Conservation (phyloP, 2,113 vertebrate genomes). For the Cyphomyrus plagiostoma region DNA sequence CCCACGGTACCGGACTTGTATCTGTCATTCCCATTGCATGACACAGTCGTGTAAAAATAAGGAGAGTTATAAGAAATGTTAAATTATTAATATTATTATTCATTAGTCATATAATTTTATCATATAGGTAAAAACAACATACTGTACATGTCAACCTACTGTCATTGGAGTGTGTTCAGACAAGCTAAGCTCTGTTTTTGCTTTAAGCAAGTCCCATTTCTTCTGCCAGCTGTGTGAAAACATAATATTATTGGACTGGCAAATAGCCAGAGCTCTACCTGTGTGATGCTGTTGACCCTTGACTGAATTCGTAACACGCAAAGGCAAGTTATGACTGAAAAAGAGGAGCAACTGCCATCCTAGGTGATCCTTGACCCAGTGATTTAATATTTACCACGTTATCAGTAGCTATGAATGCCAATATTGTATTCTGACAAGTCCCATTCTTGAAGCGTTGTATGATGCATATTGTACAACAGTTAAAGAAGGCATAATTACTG, state of each 20-base stretch:
- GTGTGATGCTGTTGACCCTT: not conserved
- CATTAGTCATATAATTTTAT: no score
- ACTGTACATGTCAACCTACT: not conserved
- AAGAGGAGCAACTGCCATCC: not conserved
- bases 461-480: no score
- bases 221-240: not conserved
- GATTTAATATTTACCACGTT: not conserved
- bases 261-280: not conserved
- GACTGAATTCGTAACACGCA: not conserved
- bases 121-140: not conserved
- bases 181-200: not conserved
- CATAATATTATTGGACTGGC: not conserved
- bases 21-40: no score
- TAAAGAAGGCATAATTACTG: no score
- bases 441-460: not conserved
- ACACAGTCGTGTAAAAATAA: not conserved
- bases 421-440: not conserved
- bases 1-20: no score
- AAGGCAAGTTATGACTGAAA: not conserved
- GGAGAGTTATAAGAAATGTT: not conserved
- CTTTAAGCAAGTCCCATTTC: not conserved
- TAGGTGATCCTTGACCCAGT: not conserved
- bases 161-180: not conserved
- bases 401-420: not conserved
- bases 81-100: not conserved